Evolutionary conservation across 23 tunicate species (phyloP), one percentile per base, ranked within the genome.

Genomic region (Diplosoma virens): DNA sequence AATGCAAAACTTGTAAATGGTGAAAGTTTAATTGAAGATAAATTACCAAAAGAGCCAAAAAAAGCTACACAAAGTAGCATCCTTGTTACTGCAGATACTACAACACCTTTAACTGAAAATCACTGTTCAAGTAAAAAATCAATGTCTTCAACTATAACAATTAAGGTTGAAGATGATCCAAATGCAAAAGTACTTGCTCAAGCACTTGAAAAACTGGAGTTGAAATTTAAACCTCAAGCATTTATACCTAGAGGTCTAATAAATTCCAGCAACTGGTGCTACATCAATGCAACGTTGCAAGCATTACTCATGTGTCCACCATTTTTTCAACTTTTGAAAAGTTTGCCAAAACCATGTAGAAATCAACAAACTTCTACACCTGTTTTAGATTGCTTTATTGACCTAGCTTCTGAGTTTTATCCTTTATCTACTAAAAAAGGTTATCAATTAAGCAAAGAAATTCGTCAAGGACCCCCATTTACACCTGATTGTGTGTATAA

Each of bases 181-280:
- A 46, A 78, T 45, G 83, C 83, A 11, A 27, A 25, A 25, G 7
- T 23, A 7, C 59, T 47, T 47, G 58, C 80, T 82, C 83, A 88
- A 63, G 58, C 47, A 33, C 22, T 88, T 4, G 21, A 25, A 32
- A 70, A 77, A 17, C 34, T 66, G 31, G 90, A 90, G 33, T 34
- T 90, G 23, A 81, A 84, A 3, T 90, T 67, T 59, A 84, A 79
- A 61, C 87, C 97, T 6, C 97, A 86, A 31, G 97, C 90, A 35
- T 86, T 90, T 26, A 90, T 90, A 31, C 97, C 97, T 7, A 61
- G 90, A 64, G 97, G 97, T 3, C 72, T 90, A 25, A 84, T 79
- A 26, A 90, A 90, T 45, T 45, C 79, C n/a, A 90, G 90, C 86
- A 90, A 90, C 65, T 84, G 97, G 97, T 90, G 97, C 67, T 90